Percentiles rank a stretch among this genome's conserved stretches.
These are phyloP conservation scores for Solea solea DNA, from an alignment of 2,113 vertebrate genomes.

Conservation along the genomic window DNA sequence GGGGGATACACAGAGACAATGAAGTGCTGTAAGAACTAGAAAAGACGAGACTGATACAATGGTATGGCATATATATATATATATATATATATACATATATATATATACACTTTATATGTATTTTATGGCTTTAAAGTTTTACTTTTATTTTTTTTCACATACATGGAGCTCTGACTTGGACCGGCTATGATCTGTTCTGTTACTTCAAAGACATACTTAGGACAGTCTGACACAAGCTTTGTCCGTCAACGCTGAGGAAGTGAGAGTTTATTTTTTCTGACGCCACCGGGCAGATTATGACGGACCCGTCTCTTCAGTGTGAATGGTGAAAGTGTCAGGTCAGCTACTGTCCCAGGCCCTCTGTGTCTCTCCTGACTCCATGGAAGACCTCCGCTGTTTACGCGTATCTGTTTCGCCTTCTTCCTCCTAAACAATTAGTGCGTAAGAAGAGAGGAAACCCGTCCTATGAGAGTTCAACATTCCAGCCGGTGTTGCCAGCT, in stretches of 20 bases:
- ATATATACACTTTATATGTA: not conserved
- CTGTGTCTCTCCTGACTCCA: slow-evolving; percentile 24
- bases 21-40: not conserved
- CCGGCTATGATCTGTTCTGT: not conserved
- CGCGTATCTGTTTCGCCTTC: slow-evolving; percentile 78
- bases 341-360: slow-evolving; percentile 70
- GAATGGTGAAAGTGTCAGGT: slow-evolving; percentile 59
- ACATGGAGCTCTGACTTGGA: too few species aligned
- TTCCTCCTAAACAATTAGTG: slow-evolving; percentile 73
- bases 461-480: slow-evolving; percentile 53
- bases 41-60: not conserved
- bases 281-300: slow-evolving; percentile 57
- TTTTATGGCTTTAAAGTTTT: too few species aligned
- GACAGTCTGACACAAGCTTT: slow-evolving; percentile 33
- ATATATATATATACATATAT: not conserved
- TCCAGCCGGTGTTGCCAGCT: slow-evolving; percentile 35
- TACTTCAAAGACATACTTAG: not conserved
- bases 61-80: not conserved
- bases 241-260: slow-evolving; percentile 70
- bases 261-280: slow-evolving; percentile 75
- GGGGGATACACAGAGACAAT: slow-evolving; percentile 37
- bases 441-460: slow-evolving; percentile 66
- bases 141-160: too few species aligned
- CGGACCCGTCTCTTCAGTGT: slow-evolving; percentile 45
- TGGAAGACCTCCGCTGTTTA: slow-evolving; percentile 66